Percentiles rank a stretch among this genome's conserved stretches.
These are phyloP conservation scores for Bicyclus anynana DNA, from an alignment of 1,140 invertebrate species.

Conservation along the genomic window DNA sequence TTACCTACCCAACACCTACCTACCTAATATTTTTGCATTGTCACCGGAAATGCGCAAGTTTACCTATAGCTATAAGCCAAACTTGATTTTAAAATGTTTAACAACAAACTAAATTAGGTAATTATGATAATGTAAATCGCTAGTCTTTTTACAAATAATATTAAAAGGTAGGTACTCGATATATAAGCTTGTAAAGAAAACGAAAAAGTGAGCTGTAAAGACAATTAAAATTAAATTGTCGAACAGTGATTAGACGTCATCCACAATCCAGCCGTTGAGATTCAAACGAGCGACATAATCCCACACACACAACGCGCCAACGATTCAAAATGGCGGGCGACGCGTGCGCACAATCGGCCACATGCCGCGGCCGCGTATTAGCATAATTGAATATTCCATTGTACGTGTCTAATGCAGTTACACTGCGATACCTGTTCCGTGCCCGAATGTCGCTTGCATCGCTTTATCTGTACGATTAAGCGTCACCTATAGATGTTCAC, in stretches of 20 bases:
- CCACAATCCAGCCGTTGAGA: slow-evolving; percentile 53
- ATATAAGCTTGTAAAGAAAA: no score
- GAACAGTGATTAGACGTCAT: not conserved
- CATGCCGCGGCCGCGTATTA: slow-evolving; percentile 48
- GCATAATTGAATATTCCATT: slow-evolving; percentile 71
- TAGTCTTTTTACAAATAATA: no score
- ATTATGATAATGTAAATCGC: no score
- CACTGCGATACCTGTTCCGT: slow-evolving; percentile 24
- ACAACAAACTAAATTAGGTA: no score
- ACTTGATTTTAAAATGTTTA: no score
- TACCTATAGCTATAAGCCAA: no score
- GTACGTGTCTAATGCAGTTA: slow-evolving; percentile 67
- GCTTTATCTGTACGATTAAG: slow-evolving; percentile 23
- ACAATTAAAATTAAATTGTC: no score
- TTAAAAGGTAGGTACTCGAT: no score
- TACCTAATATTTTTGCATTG: no score
- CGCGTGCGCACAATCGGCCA: slow-evolving; percentile 55
- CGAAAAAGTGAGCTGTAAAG: no score
- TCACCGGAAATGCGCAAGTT: no score
- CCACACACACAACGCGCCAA: slow-evolving; percentile 30
- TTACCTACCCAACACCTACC: no score
- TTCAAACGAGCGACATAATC: slow-evolving; percentile 51
- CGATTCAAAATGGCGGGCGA: slow-evolving; percentile 38
- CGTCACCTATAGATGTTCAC: not conserved
- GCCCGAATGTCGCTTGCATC: slow-evolving; percentile 36